These are phyloP conservation scores for Meloidogyne floridensis DNA, from an alignment of 1,140 invertebrate genomes.

Conservation along the genomic window DNA sequence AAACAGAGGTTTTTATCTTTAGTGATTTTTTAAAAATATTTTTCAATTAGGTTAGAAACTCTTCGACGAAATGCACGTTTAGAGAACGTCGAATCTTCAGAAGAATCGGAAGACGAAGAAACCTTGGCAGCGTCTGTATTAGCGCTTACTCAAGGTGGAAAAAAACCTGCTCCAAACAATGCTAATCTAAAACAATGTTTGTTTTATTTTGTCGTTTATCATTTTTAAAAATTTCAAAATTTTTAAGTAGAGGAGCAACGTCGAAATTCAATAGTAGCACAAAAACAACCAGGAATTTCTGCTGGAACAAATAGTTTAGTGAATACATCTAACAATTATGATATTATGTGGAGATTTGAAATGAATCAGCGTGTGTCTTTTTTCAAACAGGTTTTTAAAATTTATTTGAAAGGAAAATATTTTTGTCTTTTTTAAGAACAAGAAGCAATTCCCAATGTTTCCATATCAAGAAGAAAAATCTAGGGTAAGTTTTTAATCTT, in stretches of 20 bases:
- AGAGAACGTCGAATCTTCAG: constrained; percentile 66
- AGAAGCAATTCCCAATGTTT: constrained; percentile 93
- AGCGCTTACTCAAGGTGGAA: constrained; percentile 20
- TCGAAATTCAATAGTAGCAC: background rate
- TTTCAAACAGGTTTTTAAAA: constrained; percentile 77
- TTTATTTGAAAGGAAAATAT: constrained; percentile 75
- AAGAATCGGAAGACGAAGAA: constrained; percentile 59
- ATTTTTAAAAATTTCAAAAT: background rate
- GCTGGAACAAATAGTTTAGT: background rate
- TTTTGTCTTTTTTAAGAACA: constrained; percentile 84
- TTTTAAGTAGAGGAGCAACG: constrained; percentile 16
- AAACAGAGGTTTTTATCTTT: constrained; percentile 56
- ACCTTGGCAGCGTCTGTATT: constrained; percentile 34
- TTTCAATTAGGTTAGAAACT: constrained; percentile 44
- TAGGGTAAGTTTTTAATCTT: constrained; percentile 78
- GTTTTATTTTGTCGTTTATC: background rate
- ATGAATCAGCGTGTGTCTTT: constrained; percentile 44
- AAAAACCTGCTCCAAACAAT: constrained; percentile 14
- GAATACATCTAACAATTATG: constrained; percentile 46
- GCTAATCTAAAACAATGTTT: background rate
- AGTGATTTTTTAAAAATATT: constrained; percentile 1
- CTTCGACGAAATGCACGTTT: constrained; percentile 48
- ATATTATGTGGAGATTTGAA: constrained; percentile 55
- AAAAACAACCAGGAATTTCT: background rate
- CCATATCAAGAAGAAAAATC: constrained; percentile 89